A percentile compares a stretch with the other conserved stretches of the same genome.
Conservation (phyloP, 2,888 invertebrate species). For the Mimumesa dahlbomi region DNA sequence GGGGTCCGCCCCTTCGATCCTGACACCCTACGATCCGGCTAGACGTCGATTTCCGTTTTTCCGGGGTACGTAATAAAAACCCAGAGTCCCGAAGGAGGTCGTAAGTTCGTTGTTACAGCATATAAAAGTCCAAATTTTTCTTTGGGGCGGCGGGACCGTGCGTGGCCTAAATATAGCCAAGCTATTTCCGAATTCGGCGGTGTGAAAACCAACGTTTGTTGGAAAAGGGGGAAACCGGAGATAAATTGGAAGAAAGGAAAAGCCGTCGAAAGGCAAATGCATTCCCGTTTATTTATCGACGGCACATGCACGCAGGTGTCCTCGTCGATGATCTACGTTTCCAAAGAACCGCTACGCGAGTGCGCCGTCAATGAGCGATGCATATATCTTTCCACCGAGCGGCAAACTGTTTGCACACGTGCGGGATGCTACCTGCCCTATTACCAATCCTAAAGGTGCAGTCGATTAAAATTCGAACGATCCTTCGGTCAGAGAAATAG, state of each 20-base stretch:
- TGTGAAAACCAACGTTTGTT: constrained; percentile 14
- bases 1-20: too few species aligned
- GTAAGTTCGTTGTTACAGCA: constrained; percentile 45
- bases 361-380: constrained; percentile 28
- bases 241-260: constrained; percentile 11
- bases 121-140: constrained; percentile 29
- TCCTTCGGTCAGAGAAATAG: too few species aligned
- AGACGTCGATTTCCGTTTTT: too few species aligned
- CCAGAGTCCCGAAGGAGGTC: constrained; percentile 33
- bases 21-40: too few species aligned
- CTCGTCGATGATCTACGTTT: constrained; percentile 10
- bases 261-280: constrained; percentile 3
- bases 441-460: too few species aligned
- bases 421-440: constrained; percentile 3
- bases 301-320: constrained; percentile 62
- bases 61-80: constrained; percentile 30
- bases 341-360: constrained; percentile 17
- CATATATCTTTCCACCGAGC: neutral
- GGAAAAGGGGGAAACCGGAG: constrained; percentile 29
- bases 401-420: constrained; percentile 50
- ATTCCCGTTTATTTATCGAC: constrained; percentile 51
- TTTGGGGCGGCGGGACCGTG: constrained; percentile 15
- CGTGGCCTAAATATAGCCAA: constrained; percentile 52
- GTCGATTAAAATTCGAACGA: too few species aligned
- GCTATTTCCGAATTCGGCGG: constrained; percentile 51